Evolutionary conservation across 2,113 vertebrate species (phyloP).

Genomic region (Sinocyclocheilus grahami): DNA sequence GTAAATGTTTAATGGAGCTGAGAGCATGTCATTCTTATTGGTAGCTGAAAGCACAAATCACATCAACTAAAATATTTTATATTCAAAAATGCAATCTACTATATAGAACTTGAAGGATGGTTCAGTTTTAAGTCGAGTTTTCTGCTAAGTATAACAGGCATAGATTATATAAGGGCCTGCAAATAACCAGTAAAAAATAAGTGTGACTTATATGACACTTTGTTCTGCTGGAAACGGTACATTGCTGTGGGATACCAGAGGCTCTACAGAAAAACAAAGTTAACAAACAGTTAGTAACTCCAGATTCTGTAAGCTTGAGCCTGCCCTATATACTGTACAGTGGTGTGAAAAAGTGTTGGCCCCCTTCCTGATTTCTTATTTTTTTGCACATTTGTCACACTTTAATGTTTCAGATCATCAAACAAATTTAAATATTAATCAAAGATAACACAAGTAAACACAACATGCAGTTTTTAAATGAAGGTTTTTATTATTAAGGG

Average conservation of each 20-base stretch:
- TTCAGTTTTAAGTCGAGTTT: neutral
- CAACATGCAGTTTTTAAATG: too few relatives aligned
- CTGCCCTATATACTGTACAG: neutral
- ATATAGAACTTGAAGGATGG: too few relatives aligned
- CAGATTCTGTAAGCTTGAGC: conserved; percentile 16
- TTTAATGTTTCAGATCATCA: too few relatives aligned
- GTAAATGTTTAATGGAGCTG: neutral
- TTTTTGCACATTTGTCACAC: too few relatives aligned
- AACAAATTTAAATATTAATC: too few relatives aligned
- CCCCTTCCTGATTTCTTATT: too few relatives aligned
- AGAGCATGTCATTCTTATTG: neutral
- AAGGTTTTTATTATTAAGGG: too few relatives aligned
- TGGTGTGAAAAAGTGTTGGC: too few relatives aligned
- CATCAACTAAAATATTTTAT: neutral
- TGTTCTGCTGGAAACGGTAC: neutral
- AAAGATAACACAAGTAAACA: too few relatives aligned
- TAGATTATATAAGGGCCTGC: neutral
- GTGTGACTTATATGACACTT: neutral
- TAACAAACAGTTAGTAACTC: neutral
- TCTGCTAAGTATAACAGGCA: neutral
- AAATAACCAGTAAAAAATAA: neutral
- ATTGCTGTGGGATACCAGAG: conserved; percentile 2
- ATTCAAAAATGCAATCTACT: too few relatives aligned
- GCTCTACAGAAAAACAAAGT: neutral
- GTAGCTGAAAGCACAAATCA: neutral